These are phyloP conservation scores for Peromyscus aztecus DNA, from an alignment of 2,797 vertebrate species.

Conservation along the genomic window DNA sequence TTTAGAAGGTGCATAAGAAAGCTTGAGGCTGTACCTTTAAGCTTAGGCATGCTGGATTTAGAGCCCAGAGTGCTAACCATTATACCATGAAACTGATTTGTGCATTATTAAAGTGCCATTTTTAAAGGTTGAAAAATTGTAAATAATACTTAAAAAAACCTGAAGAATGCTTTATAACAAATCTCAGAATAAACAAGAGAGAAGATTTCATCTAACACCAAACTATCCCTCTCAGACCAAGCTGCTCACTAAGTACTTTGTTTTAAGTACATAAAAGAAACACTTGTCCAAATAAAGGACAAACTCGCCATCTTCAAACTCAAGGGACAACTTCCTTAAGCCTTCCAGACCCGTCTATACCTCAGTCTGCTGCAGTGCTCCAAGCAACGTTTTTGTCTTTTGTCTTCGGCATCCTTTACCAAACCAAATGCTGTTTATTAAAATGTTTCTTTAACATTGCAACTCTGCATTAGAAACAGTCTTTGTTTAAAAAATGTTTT, in stretches of 20 bases:
- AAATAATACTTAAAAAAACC: no score
- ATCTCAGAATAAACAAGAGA: conserved; percentile 49
- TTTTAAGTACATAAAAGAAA: conserved; percentile 45
- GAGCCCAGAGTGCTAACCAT: no score
- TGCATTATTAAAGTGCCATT: no score
- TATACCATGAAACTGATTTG: no score
- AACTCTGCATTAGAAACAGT: not conserved
- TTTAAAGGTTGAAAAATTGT: no score
- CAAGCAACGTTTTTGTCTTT: not conserved
- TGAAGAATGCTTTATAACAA: not conserved
- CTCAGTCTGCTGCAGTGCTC: not conserved
- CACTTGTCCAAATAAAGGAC: not conserved
- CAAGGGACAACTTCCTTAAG: not conserved
- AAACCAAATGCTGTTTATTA: not conserved
- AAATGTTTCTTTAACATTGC: not conserved
- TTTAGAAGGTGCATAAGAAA: not conserved
- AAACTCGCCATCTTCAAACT: not conserved
- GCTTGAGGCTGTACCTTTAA: not conserved
- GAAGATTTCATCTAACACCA: not conserved
- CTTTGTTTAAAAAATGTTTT: not conserved
- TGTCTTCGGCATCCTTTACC: not conserved
- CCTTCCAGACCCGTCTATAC: not conserved
- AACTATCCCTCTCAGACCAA: conserved; percentile 19
- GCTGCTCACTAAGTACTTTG: conserved; percentile 20
- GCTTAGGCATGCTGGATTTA: not conserved